Percentiles rank a stretch among this genome's conserved stretches.
Evolutionary conservation across 92 coral and sea anemone species (phyloP).

Genomic region (Epizoanthus fatuus): DNA sequence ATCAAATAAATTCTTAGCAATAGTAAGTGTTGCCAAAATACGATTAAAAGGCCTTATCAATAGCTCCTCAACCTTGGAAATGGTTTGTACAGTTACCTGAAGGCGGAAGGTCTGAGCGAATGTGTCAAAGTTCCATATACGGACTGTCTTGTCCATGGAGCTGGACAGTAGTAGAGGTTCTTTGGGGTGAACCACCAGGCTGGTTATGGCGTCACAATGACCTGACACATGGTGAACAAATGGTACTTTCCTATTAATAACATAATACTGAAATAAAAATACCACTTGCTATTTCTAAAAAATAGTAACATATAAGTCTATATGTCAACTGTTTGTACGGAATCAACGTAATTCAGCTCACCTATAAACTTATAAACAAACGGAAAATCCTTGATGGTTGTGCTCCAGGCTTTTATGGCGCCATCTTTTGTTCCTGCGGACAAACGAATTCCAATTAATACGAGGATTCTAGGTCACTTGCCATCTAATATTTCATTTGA

Average conservation of each 20-base stretch:
- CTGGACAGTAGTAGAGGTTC: constrained; percentile 92
- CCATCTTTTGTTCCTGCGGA: constrained; percentile 89
- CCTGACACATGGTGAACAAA: constrained; percentile 52
- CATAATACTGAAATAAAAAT: neutral
- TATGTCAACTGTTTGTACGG: too few species aligned
- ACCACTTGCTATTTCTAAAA: too few species aligned
- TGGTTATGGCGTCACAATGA: constrained; percentile 93
- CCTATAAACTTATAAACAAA: constrained; percentile 90
- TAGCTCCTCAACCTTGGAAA: too few species aligned
- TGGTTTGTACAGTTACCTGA: constrained; percentile 11
- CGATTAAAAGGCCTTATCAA: too few species aligned
- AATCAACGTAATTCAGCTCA: constrained; percentile 10
- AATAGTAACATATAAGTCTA: too few species aligned
- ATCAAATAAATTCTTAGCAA: too few species aligned
- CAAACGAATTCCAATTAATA: neutral
- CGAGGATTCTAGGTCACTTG: neutral
- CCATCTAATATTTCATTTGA: too few species aligned
- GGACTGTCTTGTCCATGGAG: constrained; percentile 93
- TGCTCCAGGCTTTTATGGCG: constrained; percentile 90
- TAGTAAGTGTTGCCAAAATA: too few species aligned
- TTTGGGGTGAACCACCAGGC: constrained; percentile 78
- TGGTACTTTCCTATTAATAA: neutral
- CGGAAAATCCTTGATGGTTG: constrained; percentile 83
- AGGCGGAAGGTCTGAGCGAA: constrained; percentile 91
- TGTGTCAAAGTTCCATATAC: constrained; percentile 96